Percentiles rank a stretch among this genome's conserved stretches.
Conservation (phyloP, 1,140 invertebrate genomes). For the Cephus cinctus region DNA sequence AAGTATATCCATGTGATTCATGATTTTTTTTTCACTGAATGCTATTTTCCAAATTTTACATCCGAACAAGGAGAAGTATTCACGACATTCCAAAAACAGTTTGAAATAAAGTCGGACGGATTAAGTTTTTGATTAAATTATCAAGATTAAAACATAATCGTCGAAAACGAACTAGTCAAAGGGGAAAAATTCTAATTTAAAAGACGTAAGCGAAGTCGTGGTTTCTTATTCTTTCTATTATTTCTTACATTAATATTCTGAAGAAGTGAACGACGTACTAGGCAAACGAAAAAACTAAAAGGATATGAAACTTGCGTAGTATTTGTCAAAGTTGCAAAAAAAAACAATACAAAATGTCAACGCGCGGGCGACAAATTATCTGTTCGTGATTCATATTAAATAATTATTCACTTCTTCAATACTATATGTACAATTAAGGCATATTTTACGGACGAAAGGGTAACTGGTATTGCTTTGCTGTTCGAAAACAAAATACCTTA, state of each 20-base stretch:
- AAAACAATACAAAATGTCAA: too few relatives aligned
- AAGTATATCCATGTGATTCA: too few relatives aligned
- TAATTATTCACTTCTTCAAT: too few relatives aligned
- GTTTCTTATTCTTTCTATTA: background rate
- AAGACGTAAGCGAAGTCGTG: background rate
- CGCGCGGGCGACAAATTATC: too few relatives aligned
- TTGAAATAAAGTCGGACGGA: background rate
- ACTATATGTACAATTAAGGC: too few relatives aligned
- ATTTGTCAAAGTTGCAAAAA: too few relatives aligned
- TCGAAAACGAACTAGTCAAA: conserved; percentile 6
- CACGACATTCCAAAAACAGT: background rate
- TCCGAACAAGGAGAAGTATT: background rate
- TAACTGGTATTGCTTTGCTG: background rate
- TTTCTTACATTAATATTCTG: background rate
- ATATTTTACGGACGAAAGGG: background rate
- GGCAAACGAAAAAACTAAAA: too few relatives aligned
- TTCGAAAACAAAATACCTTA: background rate
- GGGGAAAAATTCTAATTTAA: conserved; percentile 1
- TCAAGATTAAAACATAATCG: conserved; percentile 1
- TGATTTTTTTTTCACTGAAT: too few relatives aligned
- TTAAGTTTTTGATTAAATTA: background rate
- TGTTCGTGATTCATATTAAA: too few relatives aligned
- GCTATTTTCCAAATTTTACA: background rate
- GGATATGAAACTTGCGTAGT: too few relatives aligned
- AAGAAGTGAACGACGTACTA: too few relatives aligned